These are phyloP conservation scores for Leptoteleia sp. DNA, from an alignment of 1,140 invertebrate species.

Conservation along the genomic window DNA sequence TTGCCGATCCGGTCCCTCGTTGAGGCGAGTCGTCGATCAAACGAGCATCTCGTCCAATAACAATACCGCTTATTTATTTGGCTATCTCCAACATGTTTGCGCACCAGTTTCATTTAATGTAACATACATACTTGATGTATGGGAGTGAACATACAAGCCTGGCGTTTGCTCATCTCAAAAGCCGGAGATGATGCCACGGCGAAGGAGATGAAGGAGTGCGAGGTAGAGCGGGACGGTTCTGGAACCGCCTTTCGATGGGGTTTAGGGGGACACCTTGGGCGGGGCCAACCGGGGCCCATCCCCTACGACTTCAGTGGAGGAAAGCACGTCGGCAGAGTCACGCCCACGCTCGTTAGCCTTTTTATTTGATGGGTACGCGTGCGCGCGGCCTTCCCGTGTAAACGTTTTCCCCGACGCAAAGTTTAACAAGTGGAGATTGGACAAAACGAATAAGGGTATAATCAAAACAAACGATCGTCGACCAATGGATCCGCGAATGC, in stretches of 20 bases:
- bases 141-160: conserved; percentile 4
- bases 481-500: conserved; percentile 30
- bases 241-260: conserved; percentile 16
- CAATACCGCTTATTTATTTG: conserved; percentile 29
- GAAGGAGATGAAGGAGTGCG: conserved; percentile 5
- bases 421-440: conserved; percentile 18
- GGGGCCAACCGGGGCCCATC: conserved; percentile 12
- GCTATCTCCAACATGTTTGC: conserved; percentile 33
- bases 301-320: conserved; percentile 10
- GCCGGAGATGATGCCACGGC: background rate
- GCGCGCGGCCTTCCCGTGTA: conserved; percentile 6
- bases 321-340: background rate
- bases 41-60: conserved; percentile 44
- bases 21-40: conserved; percentile 26
- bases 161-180: conserved; percentile 13
- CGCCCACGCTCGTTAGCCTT: conserved; percentile 34
- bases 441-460: conserved; percentile 5
- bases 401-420: conserved; percentile 13
- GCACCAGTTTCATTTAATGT: conserved; percentile 32
- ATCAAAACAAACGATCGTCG: conserved; percentile 18
- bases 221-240: conserved; percentile 12
- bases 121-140: conserved; percentile 4
- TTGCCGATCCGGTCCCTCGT: conserved; percentile 18
- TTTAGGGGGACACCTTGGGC: background rate
- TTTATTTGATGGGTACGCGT: conserved; percentile 24